These are phyloP conservation scores for Streblospio benedicti DNA, from an alignment of 1,140 invertebrate species.

Conservation along the genomic window DNA sequence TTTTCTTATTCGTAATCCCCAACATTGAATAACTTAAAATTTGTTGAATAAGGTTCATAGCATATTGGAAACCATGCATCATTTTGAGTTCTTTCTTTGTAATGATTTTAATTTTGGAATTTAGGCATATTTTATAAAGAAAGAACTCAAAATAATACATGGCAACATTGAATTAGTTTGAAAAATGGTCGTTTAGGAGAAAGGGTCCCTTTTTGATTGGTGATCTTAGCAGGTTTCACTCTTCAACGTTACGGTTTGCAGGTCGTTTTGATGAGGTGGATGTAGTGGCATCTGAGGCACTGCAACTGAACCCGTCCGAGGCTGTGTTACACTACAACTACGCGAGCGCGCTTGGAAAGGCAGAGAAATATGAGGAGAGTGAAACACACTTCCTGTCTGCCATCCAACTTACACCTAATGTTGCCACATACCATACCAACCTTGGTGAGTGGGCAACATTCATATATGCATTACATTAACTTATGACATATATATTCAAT, in stretches of 20 bases:
- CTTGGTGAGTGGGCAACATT: conserved; percentile 56
- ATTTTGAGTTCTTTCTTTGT: too few species aligned
- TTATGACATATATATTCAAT: not conserved
- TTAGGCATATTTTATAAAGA: too few species aligned
- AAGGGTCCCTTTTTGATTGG: too few species aligned
- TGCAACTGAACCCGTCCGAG: conserved; percentile 61
- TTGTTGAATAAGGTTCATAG: too few species aligned
- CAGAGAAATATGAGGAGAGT: conserved; percentile 63
- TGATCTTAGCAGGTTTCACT: too few species aligned
- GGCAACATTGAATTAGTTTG: too few species aligned
- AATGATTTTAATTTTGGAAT: too few species aligned
- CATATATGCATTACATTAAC: not conserved
- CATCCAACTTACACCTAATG: conserved; percentile 59
- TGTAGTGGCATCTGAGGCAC: conserved; percentile 58
- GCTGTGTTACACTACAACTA: conserved; percentile 73
- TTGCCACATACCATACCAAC: conserved; percentile 71
- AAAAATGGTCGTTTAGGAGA: too few species aligned
- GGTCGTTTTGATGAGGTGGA: conserved; percentile 61
- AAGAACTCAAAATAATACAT: too few species aligned
- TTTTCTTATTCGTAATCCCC: too few species aligned
- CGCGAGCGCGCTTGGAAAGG: conserved; percentile 80
- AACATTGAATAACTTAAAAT: too few species aligned
- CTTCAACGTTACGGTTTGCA: conserved; percentile 41
- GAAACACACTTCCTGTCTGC: conserved; percentile 71
- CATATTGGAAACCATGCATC: too few species aligned